A percentile compares a stretch with the other conserved stretches of the same genome.
Conservation (phyloP, 2,888 invertebrate genomes). For the Phyto melanocephala region DNA sequence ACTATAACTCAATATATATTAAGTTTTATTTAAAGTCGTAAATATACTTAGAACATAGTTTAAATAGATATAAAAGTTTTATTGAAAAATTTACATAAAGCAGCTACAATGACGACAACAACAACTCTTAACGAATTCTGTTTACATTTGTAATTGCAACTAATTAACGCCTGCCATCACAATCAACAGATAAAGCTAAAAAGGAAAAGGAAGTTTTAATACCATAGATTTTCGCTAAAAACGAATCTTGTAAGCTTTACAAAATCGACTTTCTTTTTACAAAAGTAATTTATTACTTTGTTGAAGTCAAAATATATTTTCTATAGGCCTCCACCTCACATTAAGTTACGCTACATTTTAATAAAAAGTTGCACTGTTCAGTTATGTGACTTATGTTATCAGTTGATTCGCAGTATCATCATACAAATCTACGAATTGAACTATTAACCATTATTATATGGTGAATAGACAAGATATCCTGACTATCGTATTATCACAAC, state of each 20-base stretch:
- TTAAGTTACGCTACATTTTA: too few species aligned
- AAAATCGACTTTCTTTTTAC: too few species aligned
- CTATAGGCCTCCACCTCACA: too few species aligned
- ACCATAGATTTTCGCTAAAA: not conserved
- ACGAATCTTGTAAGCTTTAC: not conserved
- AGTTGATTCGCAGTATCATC: too few species aligned
- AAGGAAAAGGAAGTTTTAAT: not conserved
- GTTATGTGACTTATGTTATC: too few species aligned
- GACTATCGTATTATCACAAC: too few species aligned
- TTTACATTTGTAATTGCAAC: conserved; percentile 50
- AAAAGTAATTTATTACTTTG: too few species aligned
- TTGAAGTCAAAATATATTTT: too few species aligned
- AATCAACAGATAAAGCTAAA: not conserved
- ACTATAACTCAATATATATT: conserved; percentile 8
- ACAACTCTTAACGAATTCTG: conserved; percentile 28
- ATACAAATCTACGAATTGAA: too few species aligned
- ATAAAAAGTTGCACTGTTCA: too few species aligned
- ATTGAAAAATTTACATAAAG: not conserved
- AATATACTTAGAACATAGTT: conserved; percentile 51
- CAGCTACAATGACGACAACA: not conserved
- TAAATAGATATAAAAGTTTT: conserved; percentile 56
- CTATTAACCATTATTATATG: too few species aligned
- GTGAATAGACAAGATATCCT: too few species aligned
- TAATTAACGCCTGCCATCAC: conserved; percentile 21
- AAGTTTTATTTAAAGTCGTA: conserved; percentile 29